Base-by-base conservation (phyloP, 2,888 invertebrate species). In the Macrophya annulata region DNA sequence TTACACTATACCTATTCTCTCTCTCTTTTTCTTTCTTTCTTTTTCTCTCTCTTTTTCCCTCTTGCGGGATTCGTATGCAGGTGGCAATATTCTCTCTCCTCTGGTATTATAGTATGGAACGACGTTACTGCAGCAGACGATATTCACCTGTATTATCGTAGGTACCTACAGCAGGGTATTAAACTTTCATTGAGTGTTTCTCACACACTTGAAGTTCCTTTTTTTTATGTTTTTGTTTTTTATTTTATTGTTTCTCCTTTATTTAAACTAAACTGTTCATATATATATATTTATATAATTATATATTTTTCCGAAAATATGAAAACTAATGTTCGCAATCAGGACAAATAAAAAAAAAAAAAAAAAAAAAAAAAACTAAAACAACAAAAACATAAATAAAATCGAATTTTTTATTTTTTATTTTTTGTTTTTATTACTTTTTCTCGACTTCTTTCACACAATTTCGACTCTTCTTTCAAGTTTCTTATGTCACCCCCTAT, bases 1-100 rank as follows among this genome's bases (percentile, higher is more conserved):
- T n/a, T 48, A 74, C 74, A 21, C 45, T 21, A 0, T 45, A 74
- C 74, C 68, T 65, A 65, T 72, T 72, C 8, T 40, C 43, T 72
- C 8, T 40, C 43, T 51, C 17, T 17, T 5, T 17, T 17, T 45
- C 45, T 45, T 10, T 45, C 45, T 48, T 12, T 51, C 51, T n/a
- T 6, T 17, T 6, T 17, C n/a, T 51, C 51, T 51, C 51, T 51
- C 51, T 17, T 9, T 17, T 15, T 55, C 1, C 17, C n/a, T 55
- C 55, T 74, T 21, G 21, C 25, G 43, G 21, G 74, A 43, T 21
- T n/a, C 1, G 15, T 25, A 12, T 74, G 74, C 74, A 43, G 74
- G 43, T n/a, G 4, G 43, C n/a, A 21, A 31, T 74, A 74, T 74
- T 45, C 45, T 45, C 6, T 74, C 74, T 74, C 25, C 4, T 74